Conservation (phyloP, 1,140 invertebrate species). For the Bombus vancouverensis region DNA sequence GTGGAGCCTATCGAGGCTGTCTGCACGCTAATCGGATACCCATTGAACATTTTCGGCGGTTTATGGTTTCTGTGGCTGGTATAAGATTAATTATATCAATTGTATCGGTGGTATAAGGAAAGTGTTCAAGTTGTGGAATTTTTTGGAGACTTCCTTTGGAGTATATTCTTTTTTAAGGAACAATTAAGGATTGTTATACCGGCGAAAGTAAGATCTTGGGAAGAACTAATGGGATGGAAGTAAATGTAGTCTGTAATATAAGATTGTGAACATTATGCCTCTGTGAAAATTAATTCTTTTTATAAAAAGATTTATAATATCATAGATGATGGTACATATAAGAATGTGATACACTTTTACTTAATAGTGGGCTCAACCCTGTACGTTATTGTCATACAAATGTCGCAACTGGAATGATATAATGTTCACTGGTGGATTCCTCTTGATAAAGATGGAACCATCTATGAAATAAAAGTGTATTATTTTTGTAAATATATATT, state of each 20-base stretch:
- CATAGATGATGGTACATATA: neutral
- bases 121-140: neutral
- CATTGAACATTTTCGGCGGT: neutral
- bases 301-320: neutral
- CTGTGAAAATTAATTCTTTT: neutral
- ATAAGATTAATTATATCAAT: neutral
- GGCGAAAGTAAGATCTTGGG: neutral
- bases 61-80: neutral
- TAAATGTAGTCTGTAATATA: neutral
- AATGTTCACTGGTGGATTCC: neutral
- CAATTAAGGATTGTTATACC: neutral
- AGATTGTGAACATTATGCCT: neutral
- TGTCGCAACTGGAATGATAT: neutral
- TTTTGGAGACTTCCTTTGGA: neutral
- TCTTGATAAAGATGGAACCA: neutral
- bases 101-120: neutral
- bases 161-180: neutral
- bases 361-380: neutral
- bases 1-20: neutral
- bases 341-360: neutral
- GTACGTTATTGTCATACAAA: neutral
- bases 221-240: no score
- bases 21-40: neutral
- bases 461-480: neutral
- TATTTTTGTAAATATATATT: no score